Evolutionary conservation across 2,888 invertebrate species (phyloP).

Genomic region (Limnephilus rhombicus): DNA sequence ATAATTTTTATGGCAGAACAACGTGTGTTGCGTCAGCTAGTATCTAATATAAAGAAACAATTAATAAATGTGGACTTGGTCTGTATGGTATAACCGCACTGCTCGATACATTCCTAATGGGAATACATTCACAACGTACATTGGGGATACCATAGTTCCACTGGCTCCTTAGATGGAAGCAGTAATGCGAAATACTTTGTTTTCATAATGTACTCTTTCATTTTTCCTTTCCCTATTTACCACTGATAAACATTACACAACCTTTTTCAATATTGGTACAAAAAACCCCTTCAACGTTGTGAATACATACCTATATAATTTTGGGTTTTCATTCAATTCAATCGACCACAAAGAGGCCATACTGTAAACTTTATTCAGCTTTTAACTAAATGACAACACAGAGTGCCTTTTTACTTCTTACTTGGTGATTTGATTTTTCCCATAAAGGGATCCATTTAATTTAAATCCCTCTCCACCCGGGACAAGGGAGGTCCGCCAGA

Average conservation of each 20-base stretch:
- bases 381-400: constrained; percentile 1
- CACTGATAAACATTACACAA: neutral
- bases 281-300: neutral
- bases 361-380: neutral
- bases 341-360: neutral
- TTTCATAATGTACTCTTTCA: neutral
- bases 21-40: too few relatives aligned
- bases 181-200: neutral
- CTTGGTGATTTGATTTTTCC: constrained; percentile 21
- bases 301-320: neutral
- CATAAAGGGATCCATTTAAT: constrained; percentile 20
- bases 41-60: too few relatives aligned
- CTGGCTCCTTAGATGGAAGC: too few relatives aligned
- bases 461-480: constrained; percentile 5
- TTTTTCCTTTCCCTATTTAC: neutral
- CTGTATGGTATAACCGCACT: too few relatives aligned
- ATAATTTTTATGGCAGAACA: too few relatives aligned
- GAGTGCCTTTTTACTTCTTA: neutral
- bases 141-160: too few relatives aligned
- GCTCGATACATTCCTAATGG: too few relatives aligned
- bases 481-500: neutral
- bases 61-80: too few relatives aligned
- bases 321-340: neutral
- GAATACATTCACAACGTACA: too few relatives aligned
- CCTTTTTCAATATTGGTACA: neutral